Percentiles rank a stretch among this genome's conserved stretches.
Evolutionary conservation across 1,140 invertebrate species (phyloP).

Genomic region (Rhagoletis pomonella): DNA sequence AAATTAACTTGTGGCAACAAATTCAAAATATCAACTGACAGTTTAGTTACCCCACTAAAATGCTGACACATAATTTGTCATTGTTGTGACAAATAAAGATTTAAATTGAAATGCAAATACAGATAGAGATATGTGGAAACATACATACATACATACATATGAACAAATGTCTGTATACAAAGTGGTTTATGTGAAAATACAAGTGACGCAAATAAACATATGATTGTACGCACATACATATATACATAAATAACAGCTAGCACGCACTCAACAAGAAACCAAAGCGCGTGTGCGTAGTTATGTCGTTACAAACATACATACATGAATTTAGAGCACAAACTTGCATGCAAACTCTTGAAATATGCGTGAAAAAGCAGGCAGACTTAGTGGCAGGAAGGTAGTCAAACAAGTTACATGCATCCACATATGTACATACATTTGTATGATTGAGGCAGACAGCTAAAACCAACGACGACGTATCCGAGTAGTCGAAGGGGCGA

Average conservation of each 20-base stretch:
- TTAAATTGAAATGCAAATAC: slow-evolving; percentile 51
- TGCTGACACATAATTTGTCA: slow-evolving; percentile 53
- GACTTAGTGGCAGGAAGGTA: no score
- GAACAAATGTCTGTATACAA: no score
- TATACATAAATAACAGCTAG: background rate
- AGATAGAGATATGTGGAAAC: background rate
- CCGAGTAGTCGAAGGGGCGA: no score
- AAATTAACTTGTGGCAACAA: slow-evolving; percentile 53
- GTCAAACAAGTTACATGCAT: background rate
- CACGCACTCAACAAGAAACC: background rate
- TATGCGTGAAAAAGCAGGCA: no score
- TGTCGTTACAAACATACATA: no score
- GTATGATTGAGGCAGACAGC: background rate
- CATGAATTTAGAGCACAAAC: no score
- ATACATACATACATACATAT: background rate
- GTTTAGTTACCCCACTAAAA: slow-evolving; percentile 50
- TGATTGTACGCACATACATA: background rate
- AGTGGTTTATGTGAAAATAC: no score
- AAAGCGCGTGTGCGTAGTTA: background rate
- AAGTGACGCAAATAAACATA: no score
- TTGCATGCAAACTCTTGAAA: no score
- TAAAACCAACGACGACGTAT: background rate
- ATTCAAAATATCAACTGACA: slow-evolving; percentile 52
- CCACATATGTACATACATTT: background rate
- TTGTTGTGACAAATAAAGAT: slow-evolving; percentile 54